Percentiles rank a stretch among this genome's conserved stretches.
These are phyloP conservation scores for Watsonalla binaria DNA, from an alignment of 2,888 invertebrate species.

Conservation along the genomic window DNA sequence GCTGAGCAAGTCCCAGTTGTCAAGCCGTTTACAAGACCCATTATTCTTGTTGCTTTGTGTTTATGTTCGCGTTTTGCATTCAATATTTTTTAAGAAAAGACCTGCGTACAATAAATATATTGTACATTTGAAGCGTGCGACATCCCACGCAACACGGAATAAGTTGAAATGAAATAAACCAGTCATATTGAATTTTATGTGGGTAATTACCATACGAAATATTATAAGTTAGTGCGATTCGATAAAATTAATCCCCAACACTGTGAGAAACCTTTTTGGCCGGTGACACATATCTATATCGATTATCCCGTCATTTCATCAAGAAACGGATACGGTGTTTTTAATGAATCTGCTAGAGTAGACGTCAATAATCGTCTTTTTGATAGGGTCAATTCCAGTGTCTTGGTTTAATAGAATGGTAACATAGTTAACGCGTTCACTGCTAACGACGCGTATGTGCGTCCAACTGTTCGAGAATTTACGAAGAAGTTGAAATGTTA, in stretches of 20 bases:
- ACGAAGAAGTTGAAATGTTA: too few relatives aligned
- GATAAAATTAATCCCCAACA: too few relatives aligned
- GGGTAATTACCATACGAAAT: not conserved
- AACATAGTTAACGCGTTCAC: too few relatives aligned
- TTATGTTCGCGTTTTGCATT: conserved; percentile 21
- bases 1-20: conserved; percentile 35
- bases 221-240: too few relatives aligned
- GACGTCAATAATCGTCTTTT: too few relatives aligned
- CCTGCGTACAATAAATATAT: conserved; percentile 11
- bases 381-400: too few relatives aligned
- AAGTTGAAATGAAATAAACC: conserved; percentile 43
- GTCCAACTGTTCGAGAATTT: too few relatives aligned
- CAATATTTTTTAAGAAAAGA: conserved; percentile 7
- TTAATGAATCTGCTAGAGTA: too few relatives aligned
- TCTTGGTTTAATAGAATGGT: too few relatives aligned
- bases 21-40: conserved; percentile 35
- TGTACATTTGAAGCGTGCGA: conserved; percentile 21
- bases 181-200: conserved; percentile 33
- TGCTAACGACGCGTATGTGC: too few relatives aligned
- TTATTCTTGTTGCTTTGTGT: conserved; percentile 28
- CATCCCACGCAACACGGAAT: conserved; percentile 36
- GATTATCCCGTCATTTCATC: conserved; percentile 10
- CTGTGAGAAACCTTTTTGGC: conserved; percentile 20
- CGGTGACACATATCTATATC: conserved; percentile 17
- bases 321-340: not conserved